Conservation (phyloP, 2,113 vertebrate species). For the Zosterops japonicus region DNA sequence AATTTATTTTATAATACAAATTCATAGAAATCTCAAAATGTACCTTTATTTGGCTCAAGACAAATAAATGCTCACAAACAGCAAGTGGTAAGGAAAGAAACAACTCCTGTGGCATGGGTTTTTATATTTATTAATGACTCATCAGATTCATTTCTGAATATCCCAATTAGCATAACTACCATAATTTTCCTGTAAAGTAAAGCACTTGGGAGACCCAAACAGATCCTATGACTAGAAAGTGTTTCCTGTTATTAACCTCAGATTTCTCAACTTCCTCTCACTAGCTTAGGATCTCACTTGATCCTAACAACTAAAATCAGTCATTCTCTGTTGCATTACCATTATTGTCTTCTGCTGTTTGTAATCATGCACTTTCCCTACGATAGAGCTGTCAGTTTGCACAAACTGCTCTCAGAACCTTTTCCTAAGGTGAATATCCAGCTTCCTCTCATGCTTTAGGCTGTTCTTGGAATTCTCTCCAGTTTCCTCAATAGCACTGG, state of each 20-base stretch:
- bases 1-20: background rate
- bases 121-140: background rate
- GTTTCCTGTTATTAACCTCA: background rate
- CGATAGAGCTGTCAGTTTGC: background rate
- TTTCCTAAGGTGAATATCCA: background rate
- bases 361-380: background rate
- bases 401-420: background rate
- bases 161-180: background rate
- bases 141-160: background rate
- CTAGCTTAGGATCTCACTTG: background rate
- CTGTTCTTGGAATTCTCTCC: background rate
- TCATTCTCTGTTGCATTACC: background rate
- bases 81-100: background rate
- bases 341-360: background rate
- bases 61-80: background rate
- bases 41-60: background rate
- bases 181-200: background rate
- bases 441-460: background rate
- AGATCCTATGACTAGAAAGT: background rate
- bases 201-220: background rate
- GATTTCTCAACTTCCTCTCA: background rate
- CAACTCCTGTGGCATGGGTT: accelerated
- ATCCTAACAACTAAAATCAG: background rate
- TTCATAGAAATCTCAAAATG: background rate
- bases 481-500: background rate